Evolutionary conservation across 2,113 vertebrate species (phyloP).

Genomic region (Strigops habroptila): DNA sequence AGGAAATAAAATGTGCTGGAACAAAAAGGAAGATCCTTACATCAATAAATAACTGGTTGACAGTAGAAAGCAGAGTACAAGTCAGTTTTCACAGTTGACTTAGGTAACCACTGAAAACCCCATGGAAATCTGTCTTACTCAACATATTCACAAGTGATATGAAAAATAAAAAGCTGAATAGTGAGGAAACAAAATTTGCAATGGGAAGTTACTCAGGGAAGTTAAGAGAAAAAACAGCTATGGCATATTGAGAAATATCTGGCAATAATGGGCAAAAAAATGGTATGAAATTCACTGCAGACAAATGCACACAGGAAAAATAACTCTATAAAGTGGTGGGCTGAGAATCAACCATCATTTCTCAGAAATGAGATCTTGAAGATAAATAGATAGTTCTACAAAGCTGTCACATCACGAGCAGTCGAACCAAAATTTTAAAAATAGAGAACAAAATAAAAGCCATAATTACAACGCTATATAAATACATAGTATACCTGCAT

Average conservation of each 20-base stretch:
- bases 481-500: background rate
- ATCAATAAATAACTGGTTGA: background rate
- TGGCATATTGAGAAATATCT: background rate
- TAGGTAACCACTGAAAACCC: background rate
- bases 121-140: background rate
- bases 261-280: background rate
- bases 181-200: background rate
- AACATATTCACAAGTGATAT: background rate
- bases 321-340: background rate
- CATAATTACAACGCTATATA: background rate
- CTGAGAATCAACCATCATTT: slow-evolving; percentile 15
- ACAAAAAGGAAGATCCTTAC: background rate
- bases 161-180: background rate
- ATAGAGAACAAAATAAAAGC: slow-evolving; percentile 18
- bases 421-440: background rate
- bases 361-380: slow-evolving; percentile 33
- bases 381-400: slow-evolving; percentile 11
- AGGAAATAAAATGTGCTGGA: background rate
- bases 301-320: background rate
- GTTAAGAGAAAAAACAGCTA: background rate
- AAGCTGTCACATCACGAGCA: background rate
- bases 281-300: background rate
- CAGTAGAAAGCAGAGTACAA: background rate
- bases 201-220: background rate
- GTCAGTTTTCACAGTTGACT: background rate